A percentile compares a stretch with the other conserved stretches of the same genome.
These are phyloP conservation scores for Xiphophorus couchianus DNA, from an alignment of 2,113 vertebrate genomes.

Conservation along the genomic window DNA sequence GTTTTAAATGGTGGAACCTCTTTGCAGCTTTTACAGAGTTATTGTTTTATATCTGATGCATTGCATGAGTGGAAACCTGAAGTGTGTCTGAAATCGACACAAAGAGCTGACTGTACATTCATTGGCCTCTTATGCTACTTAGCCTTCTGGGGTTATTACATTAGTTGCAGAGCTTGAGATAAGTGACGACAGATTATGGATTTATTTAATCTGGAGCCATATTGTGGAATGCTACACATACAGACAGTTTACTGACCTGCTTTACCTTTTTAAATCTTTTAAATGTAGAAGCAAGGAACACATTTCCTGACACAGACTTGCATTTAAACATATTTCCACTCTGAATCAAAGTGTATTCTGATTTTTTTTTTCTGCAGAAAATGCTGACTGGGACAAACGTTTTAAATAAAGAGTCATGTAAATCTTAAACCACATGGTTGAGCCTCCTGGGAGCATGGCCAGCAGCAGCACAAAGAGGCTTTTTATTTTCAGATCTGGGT, in stretches of 20 bases:
- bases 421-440: slow-evolving; percentile 18
- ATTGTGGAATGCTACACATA: background rate
- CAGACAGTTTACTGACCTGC: slow-evolving; percentile 5
- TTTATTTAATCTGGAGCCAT: slow-evolving; percentile 22
- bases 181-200: slow-evolving; percentile 25
- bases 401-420: slow-evolving; percentile 14
- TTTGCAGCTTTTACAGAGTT: background rate
- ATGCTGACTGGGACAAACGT: background rate
- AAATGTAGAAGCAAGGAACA: background rate
- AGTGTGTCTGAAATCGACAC: slow-evolving; percentile 24
- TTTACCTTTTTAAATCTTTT: background rate
- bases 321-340: background rate
- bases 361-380: slow-evolving; percentile 18
- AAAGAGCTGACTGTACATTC: slow-evolving; percentile 25
- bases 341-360: slow-evolving; percentile 18
- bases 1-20: background rate
- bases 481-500: background rate
- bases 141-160: slow-evolving; percentile 46
- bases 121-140: slow-evolving; percentile 43
- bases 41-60: background rate
- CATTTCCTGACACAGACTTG: background rate
- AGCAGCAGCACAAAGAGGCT: slow-evolving; percentile 11
- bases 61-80: background rate
- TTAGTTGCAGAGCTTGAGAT: slow-evolving; percentile 45
- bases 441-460: background rate